phyloP scores from a whole-genome alignment of 2,797 vertebrate genomes.

The Melanogrammus aeglefinus region DNA sequence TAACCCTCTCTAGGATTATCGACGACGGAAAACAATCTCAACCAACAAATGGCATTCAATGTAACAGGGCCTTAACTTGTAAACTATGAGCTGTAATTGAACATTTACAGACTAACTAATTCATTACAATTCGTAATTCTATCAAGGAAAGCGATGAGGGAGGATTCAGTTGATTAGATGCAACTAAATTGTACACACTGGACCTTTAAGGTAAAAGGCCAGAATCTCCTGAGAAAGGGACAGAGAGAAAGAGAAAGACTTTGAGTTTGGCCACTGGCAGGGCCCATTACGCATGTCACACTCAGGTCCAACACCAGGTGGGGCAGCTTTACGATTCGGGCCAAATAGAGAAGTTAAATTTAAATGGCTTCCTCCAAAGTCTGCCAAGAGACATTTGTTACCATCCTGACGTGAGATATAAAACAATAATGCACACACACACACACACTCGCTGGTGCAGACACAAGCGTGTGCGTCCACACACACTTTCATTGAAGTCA shows the following conservation, averaged over 20 bases:
- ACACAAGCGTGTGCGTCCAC: neutral
- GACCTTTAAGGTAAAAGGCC: neutral
- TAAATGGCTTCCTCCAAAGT: constrained; percentile 3
- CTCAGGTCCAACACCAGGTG: neutral
- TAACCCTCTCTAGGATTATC: too few species aligned
- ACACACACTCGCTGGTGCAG: neutral
- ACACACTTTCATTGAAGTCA: neutral
- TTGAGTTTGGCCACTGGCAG: neutral
- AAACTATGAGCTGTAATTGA: too few species aligned
- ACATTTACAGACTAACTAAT: too few species aligned
- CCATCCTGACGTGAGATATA: neutral
- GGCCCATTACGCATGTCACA: neutral
- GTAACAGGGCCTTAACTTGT: too few species aligned
- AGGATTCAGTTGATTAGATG: too few species aligned
- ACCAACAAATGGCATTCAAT: too few species aligned
- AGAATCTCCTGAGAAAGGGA: neutral
- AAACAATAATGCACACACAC: neutral
- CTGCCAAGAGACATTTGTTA: neutral
- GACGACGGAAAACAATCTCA: too few species aligned
- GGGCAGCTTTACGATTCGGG: neutral
- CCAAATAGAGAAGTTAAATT: neutral
- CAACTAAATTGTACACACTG: too few species aligned
- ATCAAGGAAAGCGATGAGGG: too few species aligned
- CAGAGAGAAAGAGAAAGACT: neutral
- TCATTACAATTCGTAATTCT: too few species aligned